Evolutionary conservation across 2,888 invertebrate genomes (phyloP).

Genomic region (Thelaira solivaga): DNA sequence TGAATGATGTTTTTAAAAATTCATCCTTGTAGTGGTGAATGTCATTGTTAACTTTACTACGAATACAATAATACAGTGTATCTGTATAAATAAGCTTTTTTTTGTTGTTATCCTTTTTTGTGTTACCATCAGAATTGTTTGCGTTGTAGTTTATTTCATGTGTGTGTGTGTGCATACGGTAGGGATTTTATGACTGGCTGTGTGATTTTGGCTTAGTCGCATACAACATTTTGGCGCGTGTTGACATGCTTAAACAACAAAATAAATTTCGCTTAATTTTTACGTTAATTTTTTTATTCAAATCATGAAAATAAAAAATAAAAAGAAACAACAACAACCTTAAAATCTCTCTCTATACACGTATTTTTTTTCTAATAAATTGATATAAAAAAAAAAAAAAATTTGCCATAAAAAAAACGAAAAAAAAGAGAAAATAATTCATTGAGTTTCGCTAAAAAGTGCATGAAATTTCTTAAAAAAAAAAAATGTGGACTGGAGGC

Average conservation of each 20-base stretch:
- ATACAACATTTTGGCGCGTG: slow-evolving; percentile 76
- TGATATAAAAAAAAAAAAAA: background rate
- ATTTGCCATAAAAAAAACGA: background rate
- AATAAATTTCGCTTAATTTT: slow-evolving; percentile 71
- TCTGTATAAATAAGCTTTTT: slow-evolving; percentile 27
- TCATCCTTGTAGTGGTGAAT: slow-evolving; percentile 57
- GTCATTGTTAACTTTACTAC: slow-evolving; percentile 59
- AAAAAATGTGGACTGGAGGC: too few relatives aligned
- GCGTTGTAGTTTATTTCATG: too few relatives aligned
- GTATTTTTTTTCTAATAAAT: background rate
- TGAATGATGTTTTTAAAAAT: background rate
- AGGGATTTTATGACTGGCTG: slow-evolving; percentile 33
- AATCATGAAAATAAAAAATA: background rate
- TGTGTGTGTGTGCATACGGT: slow-evolving; percentile 11
- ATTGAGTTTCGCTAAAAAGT: background rate
- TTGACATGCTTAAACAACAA: slow-evolving; percentile 71
- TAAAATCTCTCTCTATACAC: slow-evolving; percentile 26
- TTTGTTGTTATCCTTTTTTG: background rate
- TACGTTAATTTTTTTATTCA: slow-evolving; percentile 49
- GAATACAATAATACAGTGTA: too few relatives aligned
- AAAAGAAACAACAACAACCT: too few relatives aligned
- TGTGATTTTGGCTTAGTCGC: slow-evolving; percentile 69
- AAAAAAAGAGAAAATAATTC: background rate
- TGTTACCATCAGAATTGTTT: background rate
- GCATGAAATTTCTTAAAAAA: background rate